Base-by-base conservation (phyloP, 2,888 invertebrate genomes). In the Cataglyphis livida region DNA sequence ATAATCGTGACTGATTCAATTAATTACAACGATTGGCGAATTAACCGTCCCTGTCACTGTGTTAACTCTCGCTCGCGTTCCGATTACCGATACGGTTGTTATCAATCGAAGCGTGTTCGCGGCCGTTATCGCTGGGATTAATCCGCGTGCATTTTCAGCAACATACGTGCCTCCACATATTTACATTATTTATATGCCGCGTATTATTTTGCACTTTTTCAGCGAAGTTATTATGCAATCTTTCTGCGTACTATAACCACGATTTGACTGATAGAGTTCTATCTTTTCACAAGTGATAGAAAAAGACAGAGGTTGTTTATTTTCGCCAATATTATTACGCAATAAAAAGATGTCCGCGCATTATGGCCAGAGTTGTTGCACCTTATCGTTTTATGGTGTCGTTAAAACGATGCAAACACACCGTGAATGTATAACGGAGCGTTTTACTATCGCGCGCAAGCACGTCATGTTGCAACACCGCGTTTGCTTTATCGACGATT, bases 401-500 rank as follows among this genome's bases (percentile, higher is more conserved):
- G 66, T 82, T 85, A 78, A 66, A 65, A 75, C 59, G 62, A 48
- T 68, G 54, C 68, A 61, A 84, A 81, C 57, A 75, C 74, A 21
- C 12, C 64, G 25, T 57, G 71, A 70, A 70, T 70, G 70, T 70
- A 25, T 70, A 74, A 84, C 59, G 41, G 62, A 41, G n/a, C 68
- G 54, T 74, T 84, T 84, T 71, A 84, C 68, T 71, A 48, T 51
- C 73, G 54, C 41, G 38, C 48, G 7, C 61, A 59, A 48, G 18
- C 57, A 25, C 57, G 48, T 35, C 73, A 35, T 61, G 25, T 25
- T n/a, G 44, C 41, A 61, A 51, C 9, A 41, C 28, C 41, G n/a
- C 12, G 38, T 38, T 48, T 25, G 85, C 83, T 89, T 89, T 87
- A 89, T 7, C 84, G 87, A 88, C 71, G 5, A 35, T 86, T 74